Base-by-base conservation (phyloP, 2,888 invertebrate genomes). In the Schrankia costaestrigalis region DNA sequence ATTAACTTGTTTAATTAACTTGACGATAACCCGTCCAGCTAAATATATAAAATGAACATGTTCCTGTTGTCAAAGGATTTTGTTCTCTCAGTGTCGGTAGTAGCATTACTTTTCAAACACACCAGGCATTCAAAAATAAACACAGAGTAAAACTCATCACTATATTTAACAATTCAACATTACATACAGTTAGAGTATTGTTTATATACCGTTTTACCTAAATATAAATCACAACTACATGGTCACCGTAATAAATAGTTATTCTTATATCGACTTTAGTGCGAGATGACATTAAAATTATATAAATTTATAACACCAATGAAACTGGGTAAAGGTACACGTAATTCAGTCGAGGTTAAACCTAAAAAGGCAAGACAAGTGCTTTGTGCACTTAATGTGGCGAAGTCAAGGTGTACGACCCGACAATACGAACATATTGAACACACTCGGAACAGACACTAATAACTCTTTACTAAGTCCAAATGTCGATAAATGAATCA, bases 161-260 rank as follows among this genome's bases (percentile, higher is more conserved):
- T 55, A 50, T 56, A 56, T 57, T 54, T 54, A 44, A 28, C 27
- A 44, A 22, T 11, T 26, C 5, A 30, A 25, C 24, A 28, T n/a
- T 26, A 53, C 56, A 56, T 34, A 11, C 29, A 35, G 29, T 44
- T 46, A 56, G 21, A 35, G 12, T 26, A 41, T 27, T 31, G 46
- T 26, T 49, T 46, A 55, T 47, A 51, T 39, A 50, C 44, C 48
- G 40, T 75, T n/a, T n/a, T 63, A 39, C 35, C 61, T 55, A 90
- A 61, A 93, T 90, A 81, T 92, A 91, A 70, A 93, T 87, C 31
- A 92, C 90, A 52, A 92, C 89, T 35, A 91, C 89, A 62, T 90
- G 89, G 64, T 91, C 89, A 60, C 91, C 90, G 73, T 91, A 91
- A 75, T 90, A 91, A 56, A 93, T 90, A 8, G 92, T 93, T 56